Conservation (phyloP, 2,888 invertebrate genomes). For the Sphinx pinastri region DNA sequence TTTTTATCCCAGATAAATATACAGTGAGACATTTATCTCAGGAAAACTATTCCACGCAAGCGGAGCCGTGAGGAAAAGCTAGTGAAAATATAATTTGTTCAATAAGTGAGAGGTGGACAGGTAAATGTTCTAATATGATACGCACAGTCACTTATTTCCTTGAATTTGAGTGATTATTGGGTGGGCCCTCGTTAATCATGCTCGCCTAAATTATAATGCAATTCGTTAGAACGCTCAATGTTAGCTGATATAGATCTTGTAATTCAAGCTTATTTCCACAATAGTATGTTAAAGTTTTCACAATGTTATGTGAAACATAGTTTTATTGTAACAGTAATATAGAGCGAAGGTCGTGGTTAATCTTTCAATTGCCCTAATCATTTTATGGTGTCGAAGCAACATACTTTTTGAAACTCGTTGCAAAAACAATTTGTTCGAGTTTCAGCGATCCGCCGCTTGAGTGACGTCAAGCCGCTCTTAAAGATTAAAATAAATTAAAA, state of each 20-base stretch:
- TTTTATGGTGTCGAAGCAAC: too few relatives aligned
- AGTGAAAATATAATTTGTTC: neutral
- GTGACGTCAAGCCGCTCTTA: too few relatives aligned
- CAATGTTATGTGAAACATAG: slow-evolving; percentile 5
- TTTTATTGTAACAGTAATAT: neutral
- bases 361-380: too few relatives aligned
- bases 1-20: too few relatives aligned
- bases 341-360: neutral
- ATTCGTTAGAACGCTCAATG: slow-evolving; percentile 24
- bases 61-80: too few relatives aligned
- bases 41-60: too few relatives aligned
- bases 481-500: too few relatives aligned
- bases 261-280: slow-evolving; percentile 1
- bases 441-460: too few relatives aligned
- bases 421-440: too few relatives aligned
- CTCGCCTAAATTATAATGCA: slow-evolving; percentile 15
- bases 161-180: slow-evolving; percentile 31
- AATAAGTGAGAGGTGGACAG: slow-evolving; percentile 26
- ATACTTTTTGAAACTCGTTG: too few relatives aligned
- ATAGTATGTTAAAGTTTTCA: neutral
- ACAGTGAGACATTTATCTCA: too few relatives aligned
- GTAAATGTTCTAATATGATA: slow-evolving; percentile 20
- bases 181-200: slow-evolving; percentile 34
- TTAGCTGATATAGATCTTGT: slow-evolving; percentile 30
- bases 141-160: slow-evolving; percentile 34